Evolutionary conservation across 2,113 vertebrate species (phyloP).

Genomic region (Vulpes ferrilata): DNA sequence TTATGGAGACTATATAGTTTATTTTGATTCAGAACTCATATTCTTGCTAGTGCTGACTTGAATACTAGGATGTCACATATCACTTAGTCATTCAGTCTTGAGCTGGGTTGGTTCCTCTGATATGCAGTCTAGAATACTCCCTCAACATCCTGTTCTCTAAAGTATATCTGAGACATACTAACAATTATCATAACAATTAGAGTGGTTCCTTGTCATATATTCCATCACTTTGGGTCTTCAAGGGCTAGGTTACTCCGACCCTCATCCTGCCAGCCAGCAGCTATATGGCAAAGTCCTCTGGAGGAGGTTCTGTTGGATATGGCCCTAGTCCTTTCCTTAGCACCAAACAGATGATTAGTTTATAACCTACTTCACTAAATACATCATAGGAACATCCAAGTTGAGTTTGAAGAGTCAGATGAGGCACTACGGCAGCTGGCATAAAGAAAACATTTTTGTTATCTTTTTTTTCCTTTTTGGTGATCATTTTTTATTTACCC

Average conservation of each 20-base stretch:
- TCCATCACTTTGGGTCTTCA: background rate
- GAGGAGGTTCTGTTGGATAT: background rate
- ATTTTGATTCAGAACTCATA: background rate
- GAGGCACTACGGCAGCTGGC: background rate
- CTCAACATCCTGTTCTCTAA: background rate
- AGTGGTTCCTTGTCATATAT: background rate
- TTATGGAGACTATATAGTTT: background rate
- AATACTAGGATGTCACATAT: background rate
- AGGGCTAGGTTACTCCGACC: background rate
- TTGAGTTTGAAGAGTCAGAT: background rate
- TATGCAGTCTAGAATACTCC: background rate
- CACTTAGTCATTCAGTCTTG: background rate
- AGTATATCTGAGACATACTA: background rate
- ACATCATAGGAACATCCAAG: background rate
- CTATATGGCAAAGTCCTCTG: background rate
- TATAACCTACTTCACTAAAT: background rate
- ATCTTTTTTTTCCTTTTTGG: background rate
- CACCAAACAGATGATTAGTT: background rate
- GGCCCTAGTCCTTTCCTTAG: background rate
- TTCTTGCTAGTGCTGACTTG: conserved; percentile 3
- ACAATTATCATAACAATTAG: background rate
- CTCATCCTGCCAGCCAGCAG: background rate
- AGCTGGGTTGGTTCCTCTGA: background rate
- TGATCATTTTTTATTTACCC: background rate
- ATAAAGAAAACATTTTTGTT: background rate